phyloP scores from a whole-genome alignment of 2,797 vertebrate species.

The Protonibea diacanthus region DNA sequence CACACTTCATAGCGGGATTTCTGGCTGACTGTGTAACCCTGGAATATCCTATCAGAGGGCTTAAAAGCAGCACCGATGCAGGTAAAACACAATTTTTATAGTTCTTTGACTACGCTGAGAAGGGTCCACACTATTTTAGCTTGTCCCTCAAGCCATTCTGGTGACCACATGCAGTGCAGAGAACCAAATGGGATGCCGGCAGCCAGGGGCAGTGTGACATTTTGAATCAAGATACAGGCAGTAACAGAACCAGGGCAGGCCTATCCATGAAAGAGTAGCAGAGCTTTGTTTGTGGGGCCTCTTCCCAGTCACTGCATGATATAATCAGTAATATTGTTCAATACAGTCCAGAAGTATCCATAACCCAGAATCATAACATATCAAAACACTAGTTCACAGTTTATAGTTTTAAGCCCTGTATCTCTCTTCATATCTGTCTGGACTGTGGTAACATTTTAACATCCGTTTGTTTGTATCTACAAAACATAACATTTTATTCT shows the following conservation, averaged over 20 bases:
- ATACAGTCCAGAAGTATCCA: background rate
- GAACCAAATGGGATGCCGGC: constrained; percentile 47
- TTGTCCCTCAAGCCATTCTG: constrained; percentile 40
- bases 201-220: constrained; percentile 59
- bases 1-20: constrained; percentile 43
- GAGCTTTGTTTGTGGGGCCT: background rate
- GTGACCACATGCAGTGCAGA: constrained; percentile 42
- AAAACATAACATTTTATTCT: no score
- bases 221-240: constrained; percentile 49
- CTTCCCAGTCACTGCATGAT: background rate
- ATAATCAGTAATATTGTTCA: background rate
- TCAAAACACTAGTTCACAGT: background rate
- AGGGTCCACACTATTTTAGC: constrained; percentile 47
- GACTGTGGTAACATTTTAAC: background rate
- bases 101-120: constrained; percentile 49
- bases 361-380: background rate
- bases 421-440: background rate
- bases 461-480: no score
- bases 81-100: constrained; percentile 48
- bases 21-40: constrained; percentile 51
- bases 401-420: no score
- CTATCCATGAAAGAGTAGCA: background rate
- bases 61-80: constrained; percentile 51
- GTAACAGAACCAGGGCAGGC: constrained; percentile 3
- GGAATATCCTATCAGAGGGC: constrained; percentile 27